Evolutionary conservation across 2,113 vertebrate genomes (phyloP).

Genomic region (Elgaria multicarinata): DNA sequence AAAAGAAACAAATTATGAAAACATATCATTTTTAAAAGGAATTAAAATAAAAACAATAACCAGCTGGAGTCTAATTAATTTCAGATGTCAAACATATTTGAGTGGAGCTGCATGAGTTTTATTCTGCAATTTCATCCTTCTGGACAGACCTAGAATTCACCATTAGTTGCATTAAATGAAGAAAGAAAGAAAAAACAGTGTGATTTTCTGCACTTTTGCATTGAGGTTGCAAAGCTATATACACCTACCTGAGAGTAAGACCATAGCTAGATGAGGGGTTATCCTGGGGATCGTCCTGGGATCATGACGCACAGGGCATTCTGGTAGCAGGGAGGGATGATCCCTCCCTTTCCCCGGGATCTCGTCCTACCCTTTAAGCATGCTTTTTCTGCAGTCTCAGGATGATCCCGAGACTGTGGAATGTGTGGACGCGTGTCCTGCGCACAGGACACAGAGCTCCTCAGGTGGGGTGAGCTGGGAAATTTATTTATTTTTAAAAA

Average conservation of each 20-base stretch:
- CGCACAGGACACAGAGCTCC: too few relatives aligned
- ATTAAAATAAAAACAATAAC: slow-evolving; percentile 4
- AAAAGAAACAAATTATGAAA: slow-evolving; percentile 29
- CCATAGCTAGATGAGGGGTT: too few relatives aligned
- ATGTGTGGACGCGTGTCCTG: too few relatives aligned
- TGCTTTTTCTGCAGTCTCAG: too few relatives aligned
- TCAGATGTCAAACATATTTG: slow-evolving; percentile 31
- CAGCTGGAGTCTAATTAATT: slow-evolving; percentile 23
- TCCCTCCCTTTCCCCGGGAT: too few relatives aligned
- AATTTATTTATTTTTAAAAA: too few relatives aligned
- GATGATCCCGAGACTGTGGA: too few relatives aligned
- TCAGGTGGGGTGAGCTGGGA: too few relatives aligned
- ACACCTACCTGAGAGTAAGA: neutral
- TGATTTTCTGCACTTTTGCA: neutral
- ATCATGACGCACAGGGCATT: too few relatives aligned
- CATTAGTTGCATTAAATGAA: slow-evolving; percentile 27
- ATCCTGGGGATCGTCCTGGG: too few relatives aligned
- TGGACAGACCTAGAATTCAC: neutral
- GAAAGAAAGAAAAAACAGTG: neutral
- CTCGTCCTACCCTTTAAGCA: too few relatives aligned
- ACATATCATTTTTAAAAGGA: slow-evolving; percentile 19
- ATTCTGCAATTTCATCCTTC: slow-evolving; percentile 22
- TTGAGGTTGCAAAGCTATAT: neutral
- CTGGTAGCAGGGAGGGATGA: too few relatives aligned
- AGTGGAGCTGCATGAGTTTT: neutral